Base-by-base conservation (phyloP, 2,797 vertebrate genomes). In the Poecilia velifera region DNA sequence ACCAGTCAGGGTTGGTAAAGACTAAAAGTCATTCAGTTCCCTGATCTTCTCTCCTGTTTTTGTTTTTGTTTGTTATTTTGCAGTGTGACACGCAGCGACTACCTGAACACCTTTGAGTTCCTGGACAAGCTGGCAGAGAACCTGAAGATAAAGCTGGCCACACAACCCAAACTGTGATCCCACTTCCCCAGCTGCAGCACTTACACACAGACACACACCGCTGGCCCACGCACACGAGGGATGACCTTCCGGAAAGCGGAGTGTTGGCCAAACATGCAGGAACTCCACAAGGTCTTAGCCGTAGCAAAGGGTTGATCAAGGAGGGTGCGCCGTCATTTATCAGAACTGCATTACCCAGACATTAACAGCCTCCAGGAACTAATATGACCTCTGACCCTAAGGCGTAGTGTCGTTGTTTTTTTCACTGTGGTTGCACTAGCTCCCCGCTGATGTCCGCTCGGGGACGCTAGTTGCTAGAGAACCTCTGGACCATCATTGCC, bases 31-130 rank as follows among this genome's bases (percentile, higher is more conserved):
- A 25, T 25, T 55, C 51, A 55, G 22, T 55, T 55, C 51, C 6
- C 49, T 51, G 49, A 22, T 20, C 20, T 20, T 49, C 47, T 51
- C 18, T 51, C 49, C 20, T 51, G 49, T 16, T 47, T 49, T 5
- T 49, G 18, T 20, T 14, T 49, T 20, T 51, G 18, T 22, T 51
- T 51, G 22, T 22, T 53, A 22, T 46, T 46, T 36, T 6, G 1
- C 93, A 99, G 98, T 0, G 96, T 98, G 82, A 95, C 93, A 9
- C 97, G 96, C 16, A 93, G 96, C 0, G 98, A 99, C 93, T 99
- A 98, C 94, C 88, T 99, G 94, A 99, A 96, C 93, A 99, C 98
- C 20, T 99, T 99, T 83, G 97, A 98, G 81, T 99, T 99, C 94
- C 91, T 99, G 94, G 98, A 99, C 93, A 99, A 99, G 94, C 94